Percentiles rank a stretch among this genome's conserved stretches.
Evolutionary conservation across 2,888 invertebrate genomes (phyloP).

Genomic region (Conistra vaccinii): DNA sequence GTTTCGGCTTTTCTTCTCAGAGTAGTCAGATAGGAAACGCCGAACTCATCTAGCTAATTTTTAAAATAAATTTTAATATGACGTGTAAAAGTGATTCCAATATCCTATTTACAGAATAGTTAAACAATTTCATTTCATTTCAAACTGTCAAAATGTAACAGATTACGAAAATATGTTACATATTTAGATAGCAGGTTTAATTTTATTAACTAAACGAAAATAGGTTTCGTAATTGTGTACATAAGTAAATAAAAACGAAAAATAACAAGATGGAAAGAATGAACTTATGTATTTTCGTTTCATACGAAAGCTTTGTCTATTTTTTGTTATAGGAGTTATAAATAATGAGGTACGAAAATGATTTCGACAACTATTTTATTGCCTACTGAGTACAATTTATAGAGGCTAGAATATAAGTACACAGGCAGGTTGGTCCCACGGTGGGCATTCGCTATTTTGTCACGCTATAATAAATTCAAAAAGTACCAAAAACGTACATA

Average conservation of each 20-base stretch:
- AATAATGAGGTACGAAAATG: conserved; percentile 35
- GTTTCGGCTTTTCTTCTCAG: too few species aligned
- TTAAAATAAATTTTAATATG: too few species aligned
- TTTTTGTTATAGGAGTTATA: conserved; percentile 30
- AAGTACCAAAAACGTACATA: not conserved
- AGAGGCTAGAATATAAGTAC: conserved; percentile 16
- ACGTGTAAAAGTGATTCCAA: too few species aligned
- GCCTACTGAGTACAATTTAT: conserved; percentile 4
- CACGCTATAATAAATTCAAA: conserved; percentile 2
- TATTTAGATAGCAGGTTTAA: too few species aligned
- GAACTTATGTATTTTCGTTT: conserved; percentile 17
- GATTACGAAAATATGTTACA: too few species aligned
- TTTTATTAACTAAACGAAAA: not conserved
- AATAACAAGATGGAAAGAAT: conserved; percentile 35
- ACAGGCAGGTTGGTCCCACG: not conserved
- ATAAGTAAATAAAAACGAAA: conserved; percentile 12
- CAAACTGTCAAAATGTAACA: too few species aligned
- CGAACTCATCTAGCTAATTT: too few species aligned
- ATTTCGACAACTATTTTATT: conserved; percentile 21
- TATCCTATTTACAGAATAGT: too few species aligned
- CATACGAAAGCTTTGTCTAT: conserved; percentile 18
- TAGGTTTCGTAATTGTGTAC: not conserved
- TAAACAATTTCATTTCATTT: too few species aligned
- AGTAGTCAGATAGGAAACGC: too few species aligned
- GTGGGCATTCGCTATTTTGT: conserved; percentile 1